Evolutionary conservation across 2,113 vertebrate species (phyloP).

Genomic region (Sturnus vulgaris): DNA sequence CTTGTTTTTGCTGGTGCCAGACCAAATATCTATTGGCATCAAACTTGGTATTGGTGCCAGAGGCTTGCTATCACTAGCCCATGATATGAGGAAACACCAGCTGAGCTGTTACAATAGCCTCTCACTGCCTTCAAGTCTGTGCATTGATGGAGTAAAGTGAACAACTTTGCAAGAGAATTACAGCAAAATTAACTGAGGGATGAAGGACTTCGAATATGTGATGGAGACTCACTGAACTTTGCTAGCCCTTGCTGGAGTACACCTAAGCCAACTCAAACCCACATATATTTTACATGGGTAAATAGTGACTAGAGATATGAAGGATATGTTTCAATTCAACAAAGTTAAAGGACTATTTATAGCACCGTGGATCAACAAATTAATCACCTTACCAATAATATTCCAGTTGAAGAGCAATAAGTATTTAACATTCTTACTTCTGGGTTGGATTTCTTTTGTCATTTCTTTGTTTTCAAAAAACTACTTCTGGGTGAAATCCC

Average conservation of each 20-base stretch:
- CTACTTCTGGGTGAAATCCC: neutral
- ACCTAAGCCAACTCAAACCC: neutral
- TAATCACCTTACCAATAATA: conserved; percentile 29
- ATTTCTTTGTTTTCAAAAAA: neutral
- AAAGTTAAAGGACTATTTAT: conserved; percentile 26
- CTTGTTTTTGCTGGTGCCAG: conserved; percentile 57
- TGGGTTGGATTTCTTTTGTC: neutral
- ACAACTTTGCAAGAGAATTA: neutral
- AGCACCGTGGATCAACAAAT: neutral
- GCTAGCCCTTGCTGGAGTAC: conserved; percentile 10
- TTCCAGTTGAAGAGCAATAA: neutral
- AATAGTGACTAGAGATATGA: conserved; percentile 25
- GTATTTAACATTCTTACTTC: neutral
- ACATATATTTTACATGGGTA: neutral
- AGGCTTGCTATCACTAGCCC: conserved; percentile 62
- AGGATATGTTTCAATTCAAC: conserved; percentile 5
- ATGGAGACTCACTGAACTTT: neutral
- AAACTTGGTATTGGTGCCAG: conserved; percentile 53
- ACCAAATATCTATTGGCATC: conserved; percentile 58
- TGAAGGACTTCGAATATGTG: neutral
- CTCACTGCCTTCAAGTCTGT: neutral
- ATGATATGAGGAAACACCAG: conserved; percentile 13
- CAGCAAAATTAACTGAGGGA: neutral
- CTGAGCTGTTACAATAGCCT: conserved; percentile 3
- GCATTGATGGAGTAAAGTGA: neutral